Base-by-base conservation (phyloP, 92 coral and sea anemone species). In the Phymanthus crucifer region DNA sequence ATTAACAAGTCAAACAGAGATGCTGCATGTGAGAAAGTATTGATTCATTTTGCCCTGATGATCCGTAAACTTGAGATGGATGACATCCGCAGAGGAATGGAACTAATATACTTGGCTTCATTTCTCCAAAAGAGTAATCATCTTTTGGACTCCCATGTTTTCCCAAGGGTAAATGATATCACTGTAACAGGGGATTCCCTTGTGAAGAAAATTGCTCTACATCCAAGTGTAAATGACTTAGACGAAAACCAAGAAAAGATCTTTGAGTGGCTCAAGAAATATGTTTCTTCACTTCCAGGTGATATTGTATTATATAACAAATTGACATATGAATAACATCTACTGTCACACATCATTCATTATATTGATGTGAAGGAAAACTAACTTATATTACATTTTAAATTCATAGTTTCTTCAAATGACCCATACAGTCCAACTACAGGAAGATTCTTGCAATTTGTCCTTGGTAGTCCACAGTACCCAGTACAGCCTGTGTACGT, bases 1-100 rank as follows among this genome's bases (percentile, higher is more conserved):
- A 78, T 87, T 40, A 35, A 67, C 40, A 71, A 31, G 32, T 46
- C 75, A 29, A 86, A 86, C 74, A 80, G 66, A 73, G 68, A 72
- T 35, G 57, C 48, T 36, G 89, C 89, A 37, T 79, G 65, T 74
- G 84, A 85, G 17, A 78, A 65, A 32, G 70, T 66, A 13, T 40
- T 83, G 77, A 70, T 83, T n/a, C 82, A 77, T 71, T 56, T 40
- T 61, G 77, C 82, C 27, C 74, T 83, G 54, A 70, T 54, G 8
- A 83, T 43, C 32, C 40, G 86, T 23, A 76, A 68, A 36, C 43
- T 71, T 32, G 83, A 83, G 31, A 57, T 80, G 50, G 82, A 72
- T 70, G 89, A 86, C 68, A 80, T 86, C 61, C 70, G 81, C 27
- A 80, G 82, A 70, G 89, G 86, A 13, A 75, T 86, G 85, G 80